Percentiles rank a stretch among this genome's conserved stretches.
These are phyloP conservation scores for Xestobium rufovillosum DNA, from an alignment of 2,888 invertebrate genomes.

Conservation along the genomic window DNA sequence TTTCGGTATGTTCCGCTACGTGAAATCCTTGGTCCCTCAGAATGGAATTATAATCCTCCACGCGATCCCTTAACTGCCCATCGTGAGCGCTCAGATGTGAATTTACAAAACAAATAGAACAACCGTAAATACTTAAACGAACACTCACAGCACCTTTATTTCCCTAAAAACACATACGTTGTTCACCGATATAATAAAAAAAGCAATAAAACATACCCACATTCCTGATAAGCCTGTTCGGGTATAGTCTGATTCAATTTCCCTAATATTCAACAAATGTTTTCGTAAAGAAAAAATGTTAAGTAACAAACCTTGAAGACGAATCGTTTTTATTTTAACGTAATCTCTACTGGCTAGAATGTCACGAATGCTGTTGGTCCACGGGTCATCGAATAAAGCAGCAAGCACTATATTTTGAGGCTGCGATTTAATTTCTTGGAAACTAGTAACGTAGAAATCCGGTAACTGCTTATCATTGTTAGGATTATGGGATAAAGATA, in stretches of 20 bases:
- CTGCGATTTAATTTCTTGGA: constrained; percentile 86
- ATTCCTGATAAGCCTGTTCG: constrained; percentile 86
- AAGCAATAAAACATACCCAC: no score
- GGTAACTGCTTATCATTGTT: constrained; percentile 57
- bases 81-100: constrained; percentile 88
- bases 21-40: constrained; percentile 76
- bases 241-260: constrained; percentile 81
- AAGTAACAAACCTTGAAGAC: constrained; percentile 77
- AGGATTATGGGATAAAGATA: constrained; percentile 57
- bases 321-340: constrained; percentile 70
- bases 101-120: constrained; percentile 82
- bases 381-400: constrained; percentile 74
- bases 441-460: constrained; percentile 76
- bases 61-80: constrained; percentile 71
- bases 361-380: constrained; percentile 70
- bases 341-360: constrained; percentile 61
- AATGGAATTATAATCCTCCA: constrained; percentile 82
- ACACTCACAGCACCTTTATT: constrained; percentile 93
- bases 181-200: no score
- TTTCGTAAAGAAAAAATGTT: constrained; percentile 70
- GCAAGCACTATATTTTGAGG: constrained; percentile 79
- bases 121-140: constrained; percentile 79
- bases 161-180: constrained; percentile 56
- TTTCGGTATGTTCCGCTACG: constrained; percentile 68
- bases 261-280: constrained; percentile 73